Conservation (phyloP, 2,888 invertebrate species). For the Bombylius discolor region DNA sequence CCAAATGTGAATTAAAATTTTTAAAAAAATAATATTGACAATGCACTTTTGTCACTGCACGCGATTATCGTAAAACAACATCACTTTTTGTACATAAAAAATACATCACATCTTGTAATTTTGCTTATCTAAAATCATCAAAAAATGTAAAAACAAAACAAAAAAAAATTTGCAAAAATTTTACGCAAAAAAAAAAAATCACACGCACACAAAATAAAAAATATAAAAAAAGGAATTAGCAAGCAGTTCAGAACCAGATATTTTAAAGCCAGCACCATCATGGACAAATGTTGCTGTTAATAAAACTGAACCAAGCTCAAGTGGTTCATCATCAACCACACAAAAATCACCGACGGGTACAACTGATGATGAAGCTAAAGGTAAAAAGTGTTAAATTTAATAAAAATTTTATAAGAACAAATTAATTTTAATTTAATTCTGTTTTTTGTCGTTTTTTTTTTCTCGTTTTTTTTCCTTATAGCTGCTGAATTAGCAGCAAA, state of each 20-base stretch:
- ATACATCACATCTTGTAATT: not conserved
- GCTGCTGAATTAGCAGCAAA: conserved; percentile 49
- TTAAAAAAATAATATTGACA: too few relatives aligned
- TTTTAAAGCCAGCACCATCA: conserved; percentile 44
- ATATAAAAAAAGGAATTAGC: conserved; percentile 28
- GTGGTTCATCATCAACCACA: conserved; percentile 15
- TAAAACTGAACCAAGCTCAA: conserved; percentile 21
- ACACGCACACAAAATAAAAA: not conserved
- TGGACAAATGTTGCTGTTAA: conserved; percentile 38
- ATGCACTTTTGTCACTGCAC: too few relatives aligned
- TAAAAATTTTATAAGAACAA: not conserved
- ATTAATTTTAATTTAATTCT: not conserved
- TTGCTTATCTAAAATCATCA: not conserved
- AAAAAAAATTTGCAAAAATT: not conserved
- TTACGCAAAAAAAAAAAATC: not conserved
- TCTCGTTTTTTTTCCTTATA: conserved; percentile 7
- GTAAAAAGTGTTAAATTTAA: conserved; percentile 28
- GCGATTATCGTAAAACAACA: too few relatives aligned
- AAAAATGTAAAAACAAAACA: not conserved
- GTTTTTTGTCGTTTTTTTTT: not conserved
- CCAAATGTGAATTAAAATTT: too few relatives aligned
- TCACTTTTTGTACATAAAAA: too few relatives aligned
- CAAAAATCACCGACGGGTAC: conserved; percentile 24
- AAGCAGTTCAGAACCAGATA: conserved; percentile 30
- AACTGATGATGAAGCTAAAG: conserved; percentile 45